These are phyloP conservation scores for Mimachlamys varia DNA, from an alignment of 2,888 invertebrate genomes.

Conservation along the genomic window DNA sequence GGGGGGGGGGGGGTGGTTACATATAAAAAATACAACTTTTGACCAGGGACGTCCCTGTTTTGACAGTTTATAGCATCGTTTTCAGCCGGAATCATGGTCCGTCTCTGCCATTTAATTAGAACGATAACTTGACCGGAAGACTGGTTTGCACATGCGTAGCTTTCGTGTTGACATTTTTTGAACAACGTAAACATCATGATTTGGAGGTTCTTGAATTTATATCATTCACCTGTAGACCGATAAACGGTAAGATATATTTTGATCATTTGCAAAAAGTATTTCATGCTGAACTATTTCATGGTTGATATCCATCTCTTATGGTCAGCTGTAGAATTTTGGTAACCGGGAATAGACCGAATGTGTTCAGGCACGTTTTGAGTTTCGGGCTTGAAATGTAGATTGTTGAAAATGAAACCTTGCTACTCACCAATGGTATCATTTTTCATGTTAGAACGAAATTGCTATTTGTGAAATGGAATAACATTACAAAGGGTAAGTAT, in stretches of 20 bases:
- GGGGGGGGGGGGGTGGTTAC: too few relatives aligned
- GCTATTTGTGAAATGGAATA: too few relatives aligned
- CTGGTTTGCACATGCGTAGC: background rate
- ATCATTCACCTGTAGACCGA: background rate
- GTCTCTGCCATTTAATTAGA: background rate
- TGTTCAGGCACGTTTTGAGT: background rate
- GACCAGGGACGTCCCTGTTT: too few relatives aligned
- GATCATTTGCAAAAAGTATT: background rate
- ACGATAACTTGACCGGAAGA: background rate
- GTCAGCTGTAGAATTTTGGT: background rate
- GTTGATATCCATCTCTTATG: background rate
- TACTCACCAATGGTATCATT: background rate
- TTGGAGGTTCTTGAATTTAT: background rate
- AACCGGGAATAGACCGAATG: background rate
- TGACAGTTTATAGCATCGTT: background rate
- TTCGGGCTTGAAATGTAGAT: background rate
- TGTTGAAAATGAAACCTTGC: background rate
- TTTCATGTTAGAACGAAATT: background rate
- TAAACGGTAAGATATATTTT: background rate
- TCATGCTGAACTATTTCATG: background rate
- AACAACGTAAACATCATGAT: slow-evolving; percentile 15
- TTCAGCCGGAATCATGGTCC: background rate
- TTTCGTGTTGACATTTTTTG: slow-evolving; percentile 24
- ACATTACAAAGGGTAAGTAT: background rate
- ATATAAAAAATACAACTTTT: too few relatives aligned